Evolutionary conservation across 2,113 vertebrate genomes (phyloP), one percentile per base, ranked within the genome.

Genomic region (Empidonax traillii): DNA sequence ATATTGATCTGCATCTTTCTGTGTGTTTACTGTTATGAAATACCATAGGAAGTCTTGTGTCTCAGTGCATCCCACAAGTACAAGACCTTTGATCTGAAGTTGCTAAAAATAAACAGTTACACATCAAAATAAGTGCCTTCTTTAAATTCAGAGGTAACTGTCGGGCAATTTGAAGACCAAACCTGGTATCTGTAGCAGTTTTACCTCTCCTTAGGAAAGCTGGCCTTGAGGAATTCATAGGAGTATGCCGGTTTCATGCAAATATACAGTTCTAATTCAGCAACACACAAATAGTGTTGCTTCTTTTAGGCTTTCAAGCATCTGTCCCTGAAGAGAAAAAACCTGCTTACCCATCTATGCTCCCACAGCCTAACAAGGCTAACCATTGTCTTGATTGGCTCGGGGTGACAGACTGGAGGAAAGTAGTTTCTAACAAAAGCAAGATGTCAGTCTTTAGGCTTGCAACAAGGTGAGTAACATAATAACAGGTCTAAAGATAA

Each of bases 381-480:
- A 35, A 46, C 37, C 27, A 31, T 25, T 52, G 46, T 44, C 41
- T 76, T 76, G 4, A 20, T 10, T 56, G 15, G 14, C 28, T 88
- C 9, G 65, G 51, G n/a, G 49, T 3, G 3, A n/a, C 56, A 63
- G 81, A 31, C 14, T 39, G 9, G 22, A 23, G 3, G 6, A 56
- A 88, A 66, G 51, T 2, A 75, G 24, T 49, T 75, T 53, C 62
- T 59, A 65, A 73, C 8, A 73, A 79, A 81, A 82, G 3, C 9
- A 87, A 61, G 33, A 9, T 66, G 84, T 77, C 28, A 41, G 30
- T 79, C 35, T 85, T n/a, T 1, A 5, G 58, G 12, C 14, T 87
- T 66, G 35, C 47, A 93, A 35, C 4, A 74, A 51, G 21, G 2
- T 0, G 0, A 83, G 5, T 58, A 58, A 83, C 35, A 27, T 58